Conservation (phyloP, 2,888 invertebrate genomes). For the Agrochola macilenta region DNA sequence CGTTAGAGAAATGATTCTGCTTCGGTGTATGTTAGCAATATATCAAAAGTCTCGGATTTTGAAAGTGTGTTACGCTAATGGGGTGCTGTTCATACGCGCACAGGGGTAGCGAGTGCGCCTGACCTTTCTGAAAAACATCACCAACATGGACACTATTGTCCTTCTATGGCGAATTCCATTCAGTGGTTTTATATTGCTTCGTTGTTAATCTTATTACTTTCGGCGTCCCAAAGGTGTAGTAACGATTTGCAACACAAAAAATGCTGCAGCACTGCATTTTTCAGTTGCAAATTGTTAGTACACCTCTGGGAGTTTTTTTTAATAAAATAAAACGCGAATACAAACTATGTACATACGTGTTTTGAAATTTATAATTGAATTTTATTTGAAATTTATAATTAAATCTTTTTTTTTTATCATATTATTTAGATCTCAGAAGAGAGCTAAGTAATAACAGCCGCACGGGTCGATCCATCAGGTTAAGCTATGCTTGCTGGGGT, state of each 20-base stretch:
- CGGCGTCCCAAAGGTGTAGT: conserved; percentile 29
- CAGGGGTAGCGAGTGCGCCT: not conserved
- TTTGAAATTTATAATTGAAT: no score
- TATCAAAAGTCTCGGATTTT: no score
- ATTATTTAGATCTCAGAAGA: not conserved
- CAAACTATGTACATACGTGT: no score
- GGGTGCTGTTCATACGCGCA: not conserved
- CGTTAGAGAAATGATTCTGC: no score
- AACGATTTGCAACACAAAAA: conserved; percentile 33
- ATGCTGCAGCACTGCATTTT: conserved; percentile 25
- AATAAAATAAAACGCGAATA: not conserved
- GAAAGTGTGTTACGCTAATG: no score
- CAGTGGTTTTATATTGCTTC: not conserved
- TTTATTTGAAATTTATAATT: no score
- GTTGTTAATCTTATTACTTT: conserved; percentile 23
- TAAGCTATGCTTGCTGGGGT: no score
- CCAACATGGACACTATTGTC: not conserved
- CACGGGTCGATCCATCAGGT: no score
- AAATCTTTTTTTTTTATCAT: no score
- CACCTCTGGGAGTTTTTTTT: conserved; percentile 21
- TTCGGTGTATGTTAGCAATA: no score
- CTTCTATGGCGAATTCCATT: not conserved
- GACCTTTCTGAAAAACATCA: not conserved
- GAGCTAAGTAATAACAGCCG: no score
- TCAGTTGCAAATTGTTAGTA: conserved; percentile 13